Percentiles rank a stretch among this genome's conserved stretches.
Evolutionary conservation across 2,888 invertebrate genomes (phyloP).

Genomic region (Caenorhabditis imperialis): DNA sequence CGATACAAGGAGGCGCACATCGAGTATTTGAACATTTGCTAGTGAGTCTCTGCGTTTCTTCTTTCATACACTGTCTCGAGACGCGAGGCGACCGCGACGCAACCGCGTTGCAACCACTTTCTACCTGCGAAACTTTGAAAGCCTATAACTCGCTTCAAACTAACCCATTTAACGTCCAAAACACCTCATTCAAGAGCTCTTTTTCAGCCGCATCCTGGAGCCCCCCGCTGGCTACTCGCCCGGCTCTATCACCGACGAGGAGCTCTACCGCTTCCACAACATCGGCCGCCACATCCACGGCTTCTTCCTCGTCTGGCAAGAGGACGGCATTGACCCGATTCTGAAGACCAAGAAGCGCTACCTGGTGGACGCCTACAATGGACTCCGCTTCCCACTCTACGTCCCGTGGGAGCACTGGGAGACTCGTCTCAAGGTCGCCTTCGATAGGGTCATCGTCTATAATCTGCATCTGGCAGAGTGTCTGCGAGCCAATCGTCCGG

Average conservation of each 20-base stretch:
- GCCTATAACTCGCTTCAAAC: no score
- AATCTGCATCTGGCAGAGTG: slow-evolving; percentile 30
- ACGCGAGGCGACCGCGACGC: no score
- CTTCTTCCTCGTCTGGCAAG: slow-evolving; percentile 27
- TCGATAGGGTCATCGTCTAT: slow-evolving; percentile 18
- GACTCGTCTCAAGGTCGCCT: slow-evolving; percentile 9
- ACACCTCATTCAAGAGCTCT: no score
- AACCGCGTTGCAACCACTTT: no score
- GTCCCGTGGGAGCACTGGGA: slow-evolving; percentile 30
- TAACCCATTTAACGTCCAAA: no score
- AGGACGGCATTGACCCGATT: neutral
- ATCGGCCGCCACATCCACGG: slow-evolving; percentile 45
- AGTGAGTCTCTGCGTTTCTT: slow-evolving; percentile 13
- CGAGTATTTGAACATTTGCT: slow-evolving; percentile 5
- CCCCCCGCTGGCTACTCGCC: slow-evolving; percentile 2
- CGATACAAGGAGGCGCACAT: slow-evolving; percentile 19
- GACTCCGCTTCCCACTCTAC: slow-evolving; percentile 24
- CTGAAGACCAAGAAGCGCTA: slow-evolving; percentile 3
- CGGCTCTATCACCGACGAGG: neutral
- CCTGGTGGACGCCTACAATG: slow-evolving; percentile 37
- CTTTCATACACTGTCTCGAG: no score
- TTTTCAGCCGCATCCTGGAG: slow-evolving; percentile 12
- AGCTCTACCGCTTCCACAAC: slow-evolving; percentile 16
- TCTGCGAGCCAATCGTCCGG: slow-evolving; percentile 5
- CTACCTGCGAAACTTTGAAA: neutral